Conservation (phyloP, 2,888 invertebrate genomes). For the Steromphala cineraria region DNA sequence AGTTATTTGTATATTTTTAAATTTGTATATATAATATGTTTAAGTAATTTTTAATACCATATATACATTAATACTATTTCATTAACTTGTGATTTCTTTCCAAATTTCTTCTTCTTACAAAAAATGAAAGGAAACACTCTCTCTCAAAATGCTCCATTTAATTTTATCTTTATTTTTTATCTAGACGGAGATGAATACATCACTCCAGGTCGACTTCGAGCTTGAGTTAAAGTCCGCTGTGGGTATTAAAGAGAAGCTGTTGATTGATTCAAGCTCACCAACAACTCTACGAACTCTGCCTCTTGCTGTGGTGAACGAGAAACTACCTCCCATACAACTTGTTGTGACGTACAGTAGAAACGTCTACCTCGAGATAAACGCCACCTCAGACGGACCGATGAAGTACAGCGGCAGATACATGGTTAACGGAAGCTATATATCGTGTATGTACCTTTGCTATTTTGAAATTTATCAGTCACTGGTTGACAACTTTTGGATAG, state of each 20-base stretch:
- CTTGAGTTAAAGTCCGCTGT: background rate
- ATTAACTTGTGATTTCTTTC: too few species aligned
- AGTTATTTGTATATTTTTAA: too few species aligned
- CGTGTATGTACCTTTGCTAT: background rate
- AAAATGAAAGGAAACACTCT: too few species aligned
- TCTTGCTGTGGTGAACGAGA: background rate
- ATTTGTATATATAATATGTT: too few species aligned
- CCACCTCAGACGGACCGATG: background rate
- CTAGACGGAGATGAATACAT: background rate
- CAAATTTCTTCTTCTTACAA: too few species aligned
- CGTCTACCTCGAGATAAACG: background rate
- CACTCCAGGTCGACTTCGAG: background rate
- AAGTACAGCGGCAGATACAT: background rate
- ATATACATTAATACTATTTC: too few species aligned
- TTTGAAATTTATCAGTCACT: too few species aligned
- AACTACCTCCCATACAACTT: background rate
- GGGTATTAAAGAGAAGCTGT: background rate
- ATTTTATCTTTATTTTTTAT: too few species aligned
- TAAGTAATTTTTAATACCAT: too few species aligned
- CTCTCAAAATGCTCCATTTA: too few species aligned
- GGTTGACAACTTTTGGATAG: too few species aligned
- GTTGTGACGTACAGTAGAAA: background rate
- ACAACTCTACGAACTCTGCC: background rate
- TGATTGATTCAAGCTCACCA: background rate
- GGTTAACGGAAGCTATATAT: background rate